Evolutionary conservation across 2,113 vertebrate genomes (phyloP).

Genomic region (Gasterosteus nipponicus): DNA sequence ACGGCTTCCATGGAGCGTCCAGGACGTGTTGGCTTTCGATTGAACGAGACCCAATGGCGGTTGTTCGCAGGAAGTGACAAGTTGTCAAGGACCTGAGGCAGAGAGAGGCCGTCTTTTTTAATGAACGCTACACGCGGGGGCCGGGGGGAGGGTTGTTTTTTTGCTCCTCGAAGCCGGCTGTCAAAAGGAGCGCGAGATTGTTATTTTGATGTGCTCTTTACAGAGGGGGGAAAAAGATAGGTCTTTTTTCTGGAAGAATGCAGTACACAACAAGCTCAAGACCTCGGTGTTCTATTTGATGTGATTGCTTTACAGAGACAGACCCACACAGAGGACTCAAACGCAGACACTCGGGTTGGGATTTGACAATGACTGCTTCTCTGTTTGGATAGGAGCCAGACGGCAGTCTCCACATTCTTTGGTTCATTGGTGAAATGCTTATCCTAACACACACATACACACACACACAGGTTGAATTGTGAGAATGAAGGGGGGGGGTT

Average conservation of each 20-base stretch:
- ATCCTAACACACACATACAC: background rate
- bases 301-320: background rate
- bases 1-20: slow-evolving; percentile 77
- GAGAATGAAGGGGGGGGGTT: background rate
- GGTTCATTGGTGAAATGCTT: slow-evolving; percentile 43
- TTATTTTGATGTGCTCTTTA: background rate
- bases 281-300: background rate
- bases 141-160: background rate
- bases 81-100: background rate
- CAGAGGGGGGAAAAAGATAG: background rate
- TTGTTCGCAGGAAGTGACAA: slow-evolving; percentile 18
- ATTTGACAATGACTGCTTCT: slow-evolving; percentile 20
- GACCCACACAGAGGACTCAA: slow-evolving; percentile 7
- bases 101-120: background rate
- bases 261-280: background rate
- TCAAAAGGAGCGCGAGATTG: background rate
- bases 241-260: background rate
- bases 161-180: background rate
- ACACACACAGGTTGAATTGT: background rate
- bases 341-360: slow-evolving; percentile 33
- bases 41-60: background rate
- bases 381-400: slow-evolving; percentile 45
- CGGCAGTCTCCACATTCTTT: slow-evolving; percentile 48
- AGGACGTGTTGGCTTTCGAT: slow-evolving; percentile 45
- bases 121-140: background rate